A percentile compares a stretch with the other conserved stretches of the same genome.
phyloP scores from a whole-genome alignment of 2,888 invertebrate genomes.

The Drosophila suboccidentalis region DNA sequence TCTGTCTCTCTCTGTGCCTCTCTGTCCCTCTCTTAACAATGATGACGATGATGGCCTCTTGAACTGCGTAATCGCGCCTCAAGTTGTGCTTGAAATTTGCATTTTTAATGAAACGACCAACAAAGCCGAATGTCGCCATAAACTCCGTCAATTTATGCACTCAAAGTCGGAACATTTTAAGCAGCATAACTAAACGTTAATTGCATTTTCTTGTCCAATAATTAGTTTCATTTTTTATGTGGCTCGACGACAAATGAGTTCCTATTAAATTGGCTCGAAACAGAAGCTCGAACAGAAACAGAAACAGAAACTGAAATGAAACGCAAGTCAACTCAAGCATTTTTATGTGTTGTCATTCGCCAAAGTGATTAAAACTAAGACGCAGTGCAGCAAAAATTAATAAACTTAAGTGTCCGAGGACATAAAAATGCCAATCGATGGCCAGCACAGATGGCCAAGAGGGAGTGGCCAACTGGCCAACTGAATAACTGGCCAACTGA shows the following conservation, averaged over 20 bases:
- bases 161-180: neutral
- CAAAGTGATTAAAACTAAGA: slow-evolving; percentile 60
- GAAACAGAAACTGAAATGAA: neutral
- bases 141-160: slow-evolving; percentile 24
- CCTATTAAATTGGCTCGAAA: slow-evolving; percentile 45
- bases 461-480: slow-evolving; percentile 14
- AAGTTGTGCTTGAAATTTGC: slow-evolving; percentile 71
- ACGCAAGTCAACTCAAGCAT: slow-evolving; percentile 10
- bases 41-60: slow-evolving; percentile 54
- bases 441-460: slow-evolving; percentile 43
- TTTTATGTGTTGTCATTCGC: slow-evolving; percentile 51
- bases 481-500: neutral
- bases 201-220: slow-evolving; percentile 38
- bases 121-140: slow-evolving; percentile 32
- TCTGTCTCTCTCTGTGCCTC: neutral
- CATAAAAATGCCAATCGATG: slow-evolving; percentile 65
- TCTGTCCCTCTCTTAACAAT: slow-evolving; percentile 12
- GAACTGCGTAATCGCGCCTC: slow-evolving; percentile 75
- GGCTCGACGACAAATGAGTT: slow-evolving; percentile 50
- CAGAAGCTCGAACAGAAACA: slow-evolving; percentile 20
- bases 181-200: slow-evolving; percentile 27
- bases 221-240: slow-evolving; percentile 54
- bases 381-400: slow-evolving; percentile 59
- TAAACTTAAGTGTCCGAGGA: slow-evolving; percentile 61
- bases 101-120: slow-evolving; percentile 70